Base-by-base conservation (phyloP, 2,888 invertebrate species). In the Maniola hyperantus region DNA sequence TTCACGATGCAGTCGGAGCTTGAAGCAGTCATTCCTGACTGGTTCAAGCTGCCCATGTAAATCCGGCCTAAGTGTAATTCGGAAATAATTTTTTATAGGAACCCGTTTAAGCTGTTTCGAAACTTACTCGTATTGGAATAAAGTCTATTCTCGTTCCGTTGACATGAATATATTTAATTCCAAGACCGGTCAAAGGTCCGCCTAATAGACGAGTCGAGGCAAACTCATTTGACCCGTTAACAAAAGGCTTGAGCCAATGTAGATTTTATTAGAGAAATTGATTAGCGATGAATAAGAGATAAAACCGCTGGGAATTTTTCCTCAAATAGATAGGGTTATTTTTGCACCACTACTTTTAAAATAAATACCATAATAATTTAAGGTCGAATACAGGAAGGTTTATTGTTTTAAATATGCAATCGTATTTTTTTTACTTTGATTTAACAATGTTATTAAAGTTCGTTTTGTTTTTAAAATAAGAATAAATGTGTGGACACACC, bases 161-260 rank as follows among this genome's bases (percentile, higher is more conserved):
- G 33, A 48, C n/a, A 46, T 20, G 18, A 55, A 55, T 54, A 55
- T 33, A 55, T 34, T 57, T 57, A 59, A 53, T 55, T 57, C 44
- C 33, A 44, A 46, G 59, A 34, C 36, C 44, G 36, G 53, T 54
- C 42, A 54, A 53, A 62, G 53, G 62, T 53, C 62, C 53, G 42
- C 42, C 33, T 33, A 42, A 62, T 53, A 60, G 66, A 55, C 58
- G 57, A 65, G 36, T 15, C 53, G 65, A 60, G 62, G 53, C 62
- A 65, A 65, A 65, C 62, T 69, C 69, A 66, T 66, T 69, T 64
- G 66, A 64, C 61, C 60, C 15, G 26, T 61, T 64, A 64, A 64
- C 39, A 65, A 44, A 69, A 66, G 64, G 54, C 36, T 61, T 66
- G 51, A 61, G 51, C 60, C 50, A 61, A 66, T 60, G 50, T 59